Percentiles rank a stretch among this genome's conserved stretches.
phyloP scores from a whole-genome alignment of 1,140 invertebrate species.

The Neodiprion pinetum region DNA sequence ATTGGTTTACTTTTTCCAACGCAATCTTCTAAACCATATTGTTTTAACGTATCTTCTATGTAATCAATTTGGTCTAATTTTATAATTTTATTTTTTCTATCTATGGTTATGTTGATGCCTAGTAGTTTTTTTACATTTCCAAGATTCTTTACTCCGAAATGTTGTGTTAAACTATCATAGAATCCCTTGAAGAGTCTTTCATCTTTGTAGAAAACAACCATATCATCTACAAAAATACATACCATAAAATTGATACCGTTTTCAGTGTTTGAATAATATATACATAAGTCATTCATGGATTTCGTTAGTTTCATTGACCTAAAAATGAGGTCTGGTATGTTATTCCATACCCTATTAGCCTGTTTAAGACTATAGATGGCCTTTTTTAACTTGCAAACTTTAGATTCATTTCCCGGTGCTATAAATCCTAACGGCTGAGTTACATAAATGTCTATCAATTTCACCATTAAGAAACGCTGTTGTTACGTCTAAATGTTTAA shows the following conservation, averaged over 20 bases:
- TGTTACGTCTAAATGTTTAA: slow-evolving; percentile 45
- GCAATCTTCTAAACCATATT: not conserved
- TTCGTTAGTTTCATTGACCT: slow-evolving; percentile 17
- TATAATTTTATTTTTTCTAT: not conserved
- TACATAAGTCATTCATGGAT: slow-evolving; percentile 24
- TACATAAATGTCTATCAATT: slow-evolving; percentile 52
- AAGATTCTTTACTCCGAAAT: not conserved
- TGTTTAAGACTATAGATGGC: slow-evolving; percentile 45
- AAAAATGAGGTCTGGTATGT: slow-evolving; percentile 22
- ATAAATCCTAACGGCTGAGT: slow-evolving; percentile 36
- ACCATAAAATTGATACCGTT: not conserved
- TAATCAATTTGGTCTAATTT: not conserved
- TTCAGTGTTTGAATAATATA: not conserved
- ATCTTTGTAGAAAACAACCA: not conserved
- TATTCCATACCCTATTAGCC: slow-evolving; percentile 36
- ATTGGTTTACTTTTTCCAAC: not conserved
- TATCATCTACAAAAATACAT: not conserved
- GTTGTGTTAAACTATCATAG: not conserved
- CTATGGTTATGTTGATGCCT: not conserved
- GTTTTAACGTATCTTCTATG: not conserved
- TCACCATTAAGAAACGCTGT: slow-evolving; percentile 43
- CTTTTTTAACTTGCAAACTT: slow-evolving; percentile 27
- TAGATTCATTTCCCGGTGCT: slow-evolving; percentile 19
- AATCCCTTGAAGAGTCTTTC: not conserved
- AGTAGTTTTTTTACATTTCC: not conserved